Evolutionary conservation across 2,797 vertebrate species (phyloP).

Genomic region (Onychomys arenicola): DNA sequence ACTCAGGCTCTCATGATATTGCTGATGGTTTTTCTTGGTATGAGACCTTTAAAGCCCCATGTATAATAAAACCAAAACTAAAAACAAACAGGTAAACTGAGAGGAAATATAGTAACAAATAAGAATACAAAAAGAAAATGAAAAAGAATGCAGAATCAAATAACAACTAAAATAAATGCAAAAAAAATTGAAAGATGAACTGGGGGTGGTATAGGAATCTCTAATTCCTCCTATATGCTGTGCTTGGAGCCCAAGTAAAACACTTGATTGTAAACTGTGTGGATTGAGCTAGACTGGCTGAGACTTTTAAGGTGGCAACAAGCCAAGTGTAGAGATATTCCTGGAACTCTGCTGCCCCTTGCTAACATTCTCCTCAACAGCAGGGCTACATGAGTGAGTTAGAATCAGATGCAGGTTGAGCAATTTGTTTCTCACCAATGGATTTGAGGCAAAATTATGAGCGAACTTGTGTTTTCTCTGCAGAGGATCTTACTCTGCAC

Average conservation of each 20-base stretch:
- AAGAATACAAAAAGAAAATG: not conserved
- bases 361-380: not conserved
- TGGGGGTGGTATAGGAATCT: not conserved
- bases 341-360: not conserved
- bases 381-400: rapidly evolving
- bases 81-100: not conserved
- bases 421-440: too few species aligned
- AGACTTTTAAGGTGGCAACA: not conserved
- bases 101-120: not conserved
- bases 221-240: not conserved
- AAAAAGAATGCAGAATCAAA: not conserved
- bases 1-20: not conserved
- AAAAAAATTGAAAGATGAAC: not conserved
- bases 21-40: not conserved
- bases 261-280: not conserved
- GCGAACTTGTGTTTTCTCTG: not conserved
- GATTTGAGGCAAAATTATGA: not conserved
- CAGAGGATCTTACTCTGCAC: not conserved
- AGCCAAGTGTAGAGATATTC: not conserved
- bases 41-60: not conserved
- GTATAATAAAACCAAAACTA: not conserved
- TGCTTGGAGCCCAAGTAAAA: not conserved
- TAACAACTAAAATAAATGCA: not conserved
- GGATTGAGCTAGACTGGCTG: not conserved
- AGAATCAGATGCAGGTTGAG: not conserved